Conservation (phyloP, 2,113 vertebrate genomes). For the Cyanoderma ruficeps region DNA sequence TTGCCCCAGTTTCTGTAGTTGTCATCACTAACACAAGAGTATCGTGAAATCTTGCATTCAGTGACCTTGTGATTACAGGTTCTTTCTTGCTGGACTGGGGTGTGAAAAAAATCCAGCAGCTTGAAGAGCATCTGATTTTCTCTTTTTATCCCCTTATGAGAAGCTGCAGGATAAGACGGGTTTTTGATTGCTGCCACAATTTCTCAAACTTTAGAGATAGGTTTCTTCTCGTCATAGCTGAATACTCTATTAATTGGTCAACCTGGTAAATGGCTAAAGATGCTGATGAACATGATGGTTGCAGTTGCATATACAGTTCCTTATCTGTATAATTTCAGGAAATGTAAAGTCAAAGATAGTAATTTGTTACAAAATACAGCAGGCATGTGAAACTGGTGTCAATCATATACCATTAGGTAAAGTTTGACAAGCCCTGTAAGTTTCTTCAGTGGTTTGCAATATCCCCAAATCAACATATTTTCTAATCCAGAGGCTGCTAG, state of each 20-base stretch:
- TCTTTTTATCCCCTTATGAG: neutral
- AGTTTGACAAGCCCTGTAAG: neutral
- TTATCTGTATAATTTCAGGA: neutral
- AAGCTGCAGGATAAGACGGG: neutral
- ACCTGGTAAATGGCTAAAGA: neutral
- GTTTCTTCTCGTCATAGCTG: neutral
- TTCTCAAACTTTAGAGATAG: neutral
- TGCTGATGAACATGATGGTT: neutral
- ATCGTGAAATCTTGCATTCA: conserved; percentile 13
- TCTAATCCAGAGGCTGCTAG: neutral
- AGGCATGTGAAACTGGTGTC: neutral
- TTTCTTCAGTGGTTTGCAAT: neutral
- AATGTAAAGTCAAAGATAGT: neutral
- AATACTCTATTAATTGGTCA: neutral
- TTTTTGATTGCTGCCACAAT: conserved; percentile 1
- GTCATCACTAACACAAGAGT: conserved; percentile 16
- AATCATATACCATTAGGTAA: neutral
- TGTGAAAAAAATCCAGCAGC: conserved; percentile 49
- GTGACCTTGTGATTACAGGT: conserved; percentile 36
- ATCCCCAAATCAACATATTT: neutral
- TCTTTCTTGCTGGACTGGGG: conserved; percentile 42
- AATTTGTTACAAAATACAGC: neutral
- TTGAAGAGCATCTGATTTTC: conserved; percentile 5
- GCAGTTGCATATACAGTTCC: neutral
- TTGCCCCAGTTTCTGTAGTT: conserved; percentile 45